phyloP scores from a whole-genome alignment of 2,113 vertebrate species.

The Circaetus cinerascens region DNA sequence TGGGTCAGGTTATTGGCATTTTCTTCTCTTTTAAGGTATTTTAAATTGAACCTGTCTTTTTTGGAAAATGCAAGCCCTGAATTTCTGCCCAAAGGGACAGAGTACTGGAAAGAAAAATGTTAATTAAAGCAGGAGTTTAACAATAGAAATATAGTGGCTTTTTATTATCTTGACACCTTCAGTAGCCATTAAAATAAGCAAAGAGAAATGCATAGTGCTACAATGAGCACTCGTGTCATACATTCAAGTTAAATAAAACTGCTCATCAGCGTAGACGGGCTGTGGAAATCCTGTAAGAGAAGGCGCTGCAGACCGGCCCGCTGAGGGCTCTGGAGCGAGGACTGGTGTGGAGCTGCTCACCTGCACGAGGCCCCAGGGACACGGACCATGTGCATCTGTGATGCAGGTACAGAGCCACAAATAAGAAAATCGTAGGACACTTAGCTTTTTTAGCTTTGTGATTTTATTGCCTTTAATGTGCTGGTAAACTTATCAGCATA shows the following conservation, averaged over 20 bases:
- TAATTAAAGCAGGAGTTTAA: constrained; percentile 15
- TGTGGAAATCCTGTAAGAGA: neutral
- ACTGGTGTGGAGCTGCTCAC: neutral
- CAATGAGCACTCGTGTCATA: neutral
- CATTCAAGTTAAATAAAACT: neutral
- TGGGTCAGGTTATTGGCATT: neutral
- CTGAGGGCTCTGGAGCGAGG: neutral
- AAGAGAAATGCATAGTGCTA: neutral
- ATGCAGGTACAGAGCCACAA: neutral
- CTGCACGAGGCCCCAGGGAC: neutral
- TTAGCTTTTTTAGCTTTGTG: neutral
- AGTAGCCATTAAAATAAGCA: neutral
- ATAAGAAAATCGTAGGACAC: neutral
- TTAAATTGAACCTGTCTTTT: neutral
- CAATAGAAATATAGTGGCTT: neutral
- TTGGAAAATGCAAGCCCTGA: neutral
- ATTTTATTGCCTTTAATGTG: neutral
- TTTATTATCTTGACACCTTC: constrained; percentile 5
- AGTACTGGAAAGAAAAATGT: neutral
- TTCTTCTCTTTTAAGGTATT: neutral
- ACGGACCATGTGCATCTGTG: no score
- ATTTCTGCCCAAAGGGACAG: neutral
- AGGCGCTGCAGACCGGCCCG: neutral
- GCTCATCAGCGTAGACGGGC: neutral
- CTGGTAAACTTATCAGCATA: neutral